Conservation (phyloP, 2,888 invertebrate genomes). For the Amphipoea lucens region DNA sequence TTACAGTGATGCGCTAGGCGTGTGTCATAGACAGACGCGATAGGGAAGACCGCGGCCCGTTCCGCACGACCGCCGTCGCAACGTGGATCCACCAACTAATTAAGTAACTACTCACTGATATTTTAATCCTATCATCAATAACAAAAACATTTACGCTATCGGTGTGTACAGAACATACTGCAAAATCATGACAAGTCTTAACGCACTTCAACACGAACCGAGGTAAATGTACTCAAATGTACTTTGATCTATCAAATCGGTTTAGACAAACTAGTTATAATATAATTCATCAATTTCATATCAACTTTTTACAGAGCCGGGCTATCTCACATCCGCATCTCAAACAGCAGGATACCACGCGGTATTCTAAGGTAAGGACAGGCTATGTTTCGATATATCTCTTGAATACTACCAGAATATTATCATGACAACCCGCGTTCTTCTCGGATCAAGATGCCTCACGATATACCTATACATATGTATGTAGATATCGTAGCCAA, state of each 20-base stretch:
- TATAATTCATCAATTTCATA: constrained; percentile 12
- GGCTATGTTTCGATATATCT: not conserved
- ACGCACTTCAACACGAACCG: constrained; percentile 16
- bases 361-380: not conserved
- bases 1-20: constrained; percentile 38
- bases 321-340: constrained; percentile 9
- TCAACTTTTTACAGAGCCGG: not conserved
- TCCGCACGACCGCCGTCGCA: constrained; percentile 50
- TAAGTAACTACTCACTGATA: constrained; percentile 42
- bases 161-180: constrained; percentile 13
- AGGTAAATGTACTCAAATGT: constrained; percentile 55
- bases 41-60: constrained; percentile 53
- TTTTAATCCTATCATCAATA: constrained; percentile 49
- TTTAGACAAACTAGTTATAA: constrained; percentile 28
- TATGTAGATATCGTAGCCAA: too few relatives aligned
- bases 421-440: not conserved
- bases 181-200: constrained; percentile 44
- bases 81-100: constrained; percentile 29
- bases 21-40: constrained; percentile 47
- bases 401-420: constrained; percentile 6
- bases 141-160: constrained; percentile 31
- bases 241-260: constrained; percentile 51
- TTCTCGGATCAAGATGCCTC: constrained; percentile 5
- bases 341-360: constrained; percentile 21
- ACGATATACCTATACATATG: not conserved